Base-by-base conservation (phyloP, 2,113 vertebrate species). In the Loxodonta africana region DNA sequence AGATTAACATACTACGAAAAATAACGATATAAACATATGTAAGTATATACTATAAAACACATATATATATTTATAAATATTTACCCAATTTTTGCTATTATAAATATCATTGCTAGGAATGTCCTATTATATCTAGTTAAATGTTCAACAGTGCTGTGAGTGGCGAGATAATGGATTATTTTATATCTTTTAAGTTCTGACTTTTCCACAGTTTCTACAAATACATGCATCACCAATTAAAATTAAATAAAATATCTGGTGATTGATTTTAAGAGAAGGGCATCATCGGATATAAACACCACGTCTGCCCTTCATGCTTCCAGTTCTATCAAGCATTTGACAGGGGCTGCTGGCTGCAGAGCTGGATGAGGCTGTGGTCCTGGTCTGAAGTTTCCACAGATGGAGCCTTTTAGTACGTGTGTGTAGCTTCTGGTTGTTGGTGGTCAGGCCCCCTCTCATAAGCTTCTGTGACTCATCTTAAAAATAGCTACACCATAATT, bases 361-460 rank as follows among this genome's bases (percentile, higher is more conserved):
- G 8, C 6, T 8, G 44, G 15, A 10, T 9, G 7, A 20, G 53
- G 15, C 10, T 2, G 21, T 15, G 74, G 30, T 23, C 51, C 20
- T 5, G 10, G 3, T 9, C 8, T 12, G 11, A 0, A 12, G 8
- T 57, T 41, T 48, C 41, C 51, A 25, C 0, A 6, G 46, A 44
- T 25, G 73, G 20, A 1, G 6, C 10, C 28, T 60, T 57, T 20
- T 2, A 20, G 0, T 11, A 37, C 0, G 15, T n/a, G 23, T 11
- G 14, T 25, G 60, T 17, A 15, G 21, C 44, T 93, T 69, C 44
- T 44, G n/a, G 60, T 83, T 20, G 60, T 51, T 17, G 18, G 46
- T 46, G 41, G 25, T 60, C 37, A 28, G 25, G 33, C 17, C 15
- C 57, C 8, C 46, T 81, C 44, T 33, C 5, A 15, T 20, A 33